Conservation (phyloP, 2,888 invertebrate species). For the Xylota segnis region DNA sequence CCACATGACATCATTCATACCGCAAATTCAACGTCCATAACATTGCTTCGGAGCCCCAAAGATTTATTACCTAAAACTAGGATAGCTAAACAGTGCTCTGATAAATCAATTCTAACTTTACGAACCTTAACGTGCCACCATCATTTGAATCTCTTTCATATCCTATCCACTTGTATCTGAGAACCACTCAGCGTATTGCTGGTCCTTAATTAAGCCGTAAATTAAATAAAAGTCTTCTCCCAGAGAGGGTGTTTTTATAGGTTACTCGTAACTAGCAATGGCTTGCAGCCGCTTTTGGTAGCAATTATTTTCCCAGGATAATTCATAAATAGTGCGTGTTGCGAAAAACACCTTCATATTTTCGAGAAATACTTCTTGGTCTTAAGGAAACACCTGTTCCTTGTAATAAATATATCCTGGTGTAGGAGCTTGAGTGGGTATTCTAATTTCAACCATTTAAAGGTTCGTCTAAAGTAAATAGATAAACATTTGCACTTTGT, state of each 20-base stretch:
- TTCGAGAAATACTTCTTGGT: neutral
- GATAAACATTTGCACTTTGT: conserved; percentile 6
- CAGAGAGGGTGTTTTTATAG: neutral
- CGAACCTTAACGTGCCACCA: neutral
- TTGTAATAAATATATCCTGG: conserved; percentile 15
- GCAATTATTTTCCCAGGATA: conserved; percentile 18
- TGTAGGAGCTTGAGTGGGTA: neutral
- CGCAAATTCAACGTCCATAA: neutral
- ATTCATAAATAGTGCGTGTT: conserved; percentile 12
- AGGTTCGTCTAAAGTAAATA: neutral
- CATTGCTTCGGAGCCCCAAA: neutral
- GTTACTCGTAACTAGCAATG: neutral
- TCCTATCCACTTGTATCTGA: conserved; percentile 12
- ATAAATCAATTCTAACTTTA: neutral
- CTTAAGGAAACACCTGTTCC: conserved; percentile 26
- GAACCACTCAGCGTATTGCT: neutral
- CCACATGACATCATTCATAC: conserved; percentile 8
- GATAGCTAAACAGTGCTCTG: neutral
- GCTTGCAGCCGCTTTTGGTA: neutral
- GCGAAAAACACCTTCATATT: neutral
- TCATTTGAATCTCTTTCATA: conserved; percentile 18
- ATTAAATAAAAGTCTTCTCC: conserved; percentile 10
- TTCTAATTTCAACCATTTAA: conserved; percentile 6
- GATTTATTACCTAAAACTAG: conserved; percentile 4
- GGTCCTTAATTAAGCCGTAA: conserved; percentile 26